Conservation (phyloP, 2,797 vertebrate species). For the Myotis pilosus region DNA sequence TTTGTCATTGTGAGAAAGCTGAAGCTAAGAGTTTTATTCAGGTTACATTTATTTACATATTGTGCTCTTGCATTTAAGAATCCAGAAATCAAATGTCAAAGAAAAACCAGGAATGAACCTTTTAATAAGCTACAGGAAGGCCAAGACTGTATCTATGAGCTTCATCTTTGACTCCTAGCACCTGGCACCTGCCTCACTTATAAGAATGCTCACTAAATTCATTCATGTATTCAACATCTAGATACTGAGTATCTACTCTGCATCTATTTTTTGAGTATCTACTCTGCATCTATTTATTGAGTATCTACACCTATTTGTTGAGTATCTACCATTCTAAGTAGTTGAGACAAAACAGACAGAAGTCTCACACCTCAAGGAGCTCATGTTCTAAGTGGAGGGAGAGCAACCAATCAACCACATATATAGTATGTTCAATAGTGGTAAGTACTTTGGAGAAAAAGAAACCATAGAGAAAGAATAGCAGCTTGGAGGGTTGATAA, state of each 20-base stretch:
- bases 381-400: not conserved
- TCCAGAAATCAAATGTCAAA: not conserved
- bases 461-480: not conserved
- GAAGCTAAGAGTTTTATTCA: not conserved
- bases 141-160: not conserved
- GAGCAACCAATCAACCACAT: not conserved
- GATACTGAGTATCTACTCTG: not conserved
- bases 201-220: not conserved
- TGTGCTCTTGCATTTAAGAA: constrained; percentile 5
- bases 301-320: not conserved
- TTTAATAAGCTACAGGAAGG: not conserved
- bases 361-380: not conserved
- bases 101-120: not conserved
- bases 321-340: not conserved
- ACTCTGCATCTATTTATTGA: not conserved
- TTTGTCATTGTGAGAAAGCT: not conserved
- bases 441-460: not conserved
- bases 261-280: not conserved
- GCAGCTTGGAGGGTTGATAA: not conserved
- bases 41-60: not conserved
- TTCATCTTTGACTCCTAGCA: not conserved
- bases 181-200: not conserved
- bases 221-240: not conserved
- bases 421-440: not conserved
- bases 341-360: not conserved